A percentile compares a stretch with the other conserved stretches of the same genome.
Conservation (phyloP, 2,888 invertebrate genomes). For the Perizoma flavofasciatum region DNA sequence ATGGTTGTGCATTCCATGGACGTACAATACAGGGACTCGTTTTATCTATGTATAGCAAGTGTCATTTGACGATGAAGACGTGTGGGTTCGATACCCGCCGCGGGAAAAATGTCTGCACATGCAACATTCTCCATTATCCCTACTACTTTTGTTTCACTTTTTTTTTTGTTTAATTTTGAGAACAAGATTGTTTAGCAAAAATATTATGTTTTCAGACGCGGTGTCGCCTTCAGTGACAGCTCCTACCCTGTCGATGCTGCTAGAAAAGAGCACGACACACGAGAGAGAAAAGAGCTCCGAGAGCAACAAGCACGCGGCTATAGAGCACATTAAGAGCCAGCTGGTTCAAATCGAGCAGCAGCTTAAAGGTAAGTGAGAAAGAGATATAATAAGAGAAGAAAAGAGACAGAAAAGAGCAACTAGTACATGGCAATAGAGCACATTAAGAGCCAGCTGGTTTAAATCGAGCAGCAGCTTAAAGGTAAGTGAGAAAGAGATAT, state of each 20-base stretch:
- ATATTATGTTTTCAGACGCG: conserved; percentile 51
- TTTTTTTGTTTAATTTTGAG: no score
- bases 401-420: conserved; percentile 47
- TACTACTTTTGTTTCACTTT: no score
- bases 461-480: conserved; percentile 74
- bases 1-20: no score
- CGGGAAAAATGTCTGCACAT: no score
- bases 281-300: conserved; percentile 45
- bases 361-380: conserved; percentile 57
- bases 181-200: no score
- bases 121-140: no score
- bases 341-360: conserved; percentile 76
- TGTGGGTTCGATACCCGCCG: no score
- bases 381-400: conserved; percentile 1
- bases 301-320: conserved; percentile 64
- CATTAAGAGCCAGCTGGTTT: conserved; percentile 75
- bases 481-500: conserved; percentile 43
- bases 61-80: no score
- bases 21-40: no score
- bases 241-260: conserved; percentile 89
- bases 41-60: no score
- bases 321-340: conserved; percentile 77
- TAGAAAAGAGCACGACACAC: conserved; percentile 77
- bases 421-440: conserved; percentile 76
- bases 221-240: conserved; percentile 87